Conservation (phyloP, 2,797 vertebrate genomes). For the Picus viridis region DNA sequence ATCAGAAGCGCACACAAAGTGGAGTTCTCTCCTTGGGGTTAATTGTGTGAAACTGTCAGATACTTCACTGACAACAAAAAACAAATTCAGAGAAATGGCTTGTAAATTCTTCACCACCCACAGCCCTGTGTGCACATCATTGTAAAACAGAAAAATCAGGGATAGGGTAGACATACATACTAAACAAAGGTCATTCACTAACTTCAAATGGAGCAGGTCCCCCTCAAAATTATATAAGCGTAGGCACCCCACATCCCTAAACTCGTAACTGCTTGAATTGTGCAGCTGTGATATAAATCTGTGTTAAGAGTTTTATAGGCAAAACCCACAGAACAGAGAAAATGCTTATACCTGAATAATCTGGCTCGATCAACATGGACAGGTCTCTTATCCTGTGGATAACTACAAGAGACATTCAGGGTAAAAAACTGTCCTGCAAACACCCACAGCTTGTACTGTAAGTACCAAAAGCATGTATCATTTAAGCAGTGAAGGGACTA, state of each 20-base stretch:
- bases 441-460: background rate
- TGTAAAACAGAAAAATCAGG: background rate
- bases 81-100: background rate
- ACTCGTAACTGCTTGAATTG: background rate
- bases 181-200: background rate
- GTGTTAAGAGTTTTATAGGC: background rate
- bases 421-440: background rate
- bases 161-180: background rate
- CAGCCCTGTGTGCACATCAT: fast-evolving
- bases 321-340: background rate
- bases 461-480: background rate
- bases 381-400: slow-evolving; percentile 93
- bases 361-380: slow-evolving; percentile 90
- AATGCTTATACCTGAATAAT: slow-evolving; percentile 86
- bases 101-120: background rate
- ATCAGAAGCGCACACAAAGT: background rate
- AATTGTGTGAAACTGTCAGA: background rate
- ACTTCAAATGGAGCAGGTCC: background rate
- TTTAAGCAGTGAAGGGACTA: background rate
- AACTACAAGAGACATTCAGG: slow-evolving; percentile 81
- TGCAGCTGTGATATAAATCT: background rate
- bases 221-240: background rate
- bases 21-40: background rate
- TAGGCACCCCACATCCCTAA: background rate
- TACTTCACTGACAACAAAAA: background rate